Evolutionary conservation across 2,113 vertebrate species (phyloP).

Genomic region (Menidia beryllina): DNA sequence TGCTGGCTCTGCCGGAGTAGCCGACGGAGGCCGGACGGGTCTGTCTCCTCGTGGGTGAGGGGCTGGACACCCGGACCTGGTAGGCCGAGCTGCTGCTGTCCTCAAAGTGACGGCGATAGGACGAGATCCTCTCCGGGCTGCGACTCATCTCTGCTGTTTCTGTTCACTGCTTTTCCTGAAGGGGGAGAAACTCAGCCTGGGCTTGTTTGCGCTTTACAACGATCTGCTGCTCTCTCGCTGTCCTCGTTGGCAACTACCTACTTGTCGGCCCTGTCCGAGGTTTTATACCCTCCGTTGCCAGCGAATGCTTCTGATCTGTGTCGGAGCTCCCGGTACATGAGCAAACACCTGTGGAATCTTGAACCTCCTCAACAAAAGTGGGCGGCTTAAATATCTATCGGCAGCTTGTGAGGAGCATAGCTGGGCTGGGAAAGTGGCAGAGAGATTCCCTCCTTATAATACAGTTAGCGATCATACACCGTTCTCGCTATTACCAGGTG

Average conservation of each 20-base stretch:
- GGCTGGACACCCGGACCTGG: conserved; percentile 82
- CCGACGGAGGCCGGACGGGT: conserved; percentile 63
- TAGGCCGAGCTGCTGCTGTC: conserved; percentile 71
- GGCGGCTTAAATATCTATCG: conserved; percentile 75
- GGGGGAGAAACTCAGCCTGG: neutral
- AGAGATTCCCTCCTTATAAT: conserved; percentile 21
- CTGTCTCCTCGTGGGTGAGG: conserved; percentile 74
- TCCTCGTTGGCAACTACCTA: conserved; percentile 18
- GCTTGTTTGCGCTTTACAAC: conserved; percentile 24
- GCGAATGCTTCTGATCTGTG: conserved; percentile 36
- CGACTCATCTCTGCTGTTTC: conserved; percentile 69
- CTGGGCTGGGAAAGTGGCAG: conserved; percentile 24
- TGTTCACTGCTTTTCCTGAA: conserved; percentile 21
- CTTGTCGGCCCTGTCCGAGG: conserved; percentile 1
- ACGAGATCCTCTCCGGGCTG: conserved; percentile 82
- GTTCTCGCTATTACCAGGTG: neutral
- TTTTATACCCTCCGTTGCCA: conserved; percentile 58
- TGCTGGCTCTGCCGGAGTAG: conserved; percentile 59
- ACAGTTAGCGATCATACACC: neutral
- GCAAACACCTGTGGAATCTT: conserved; percentile 77
- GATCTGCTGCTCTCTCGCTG: conserved; percentile 11
- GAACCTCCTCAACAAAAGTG: conserved; percentile 68
- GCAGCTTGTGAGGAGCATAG: conserved; percentile 65
- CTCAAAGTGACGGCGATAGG: conserved; percentile 83
- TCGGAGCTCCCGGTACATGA: conserved; percentile 57